Percentiles rank a stretch among this genome's conserved stretches.
These are phyloP conservation scores for Neosilurus hyrtlii DNA, from an alignment of 2,797 vertebrate genomes.

Conservation along the genomic window DNA sequence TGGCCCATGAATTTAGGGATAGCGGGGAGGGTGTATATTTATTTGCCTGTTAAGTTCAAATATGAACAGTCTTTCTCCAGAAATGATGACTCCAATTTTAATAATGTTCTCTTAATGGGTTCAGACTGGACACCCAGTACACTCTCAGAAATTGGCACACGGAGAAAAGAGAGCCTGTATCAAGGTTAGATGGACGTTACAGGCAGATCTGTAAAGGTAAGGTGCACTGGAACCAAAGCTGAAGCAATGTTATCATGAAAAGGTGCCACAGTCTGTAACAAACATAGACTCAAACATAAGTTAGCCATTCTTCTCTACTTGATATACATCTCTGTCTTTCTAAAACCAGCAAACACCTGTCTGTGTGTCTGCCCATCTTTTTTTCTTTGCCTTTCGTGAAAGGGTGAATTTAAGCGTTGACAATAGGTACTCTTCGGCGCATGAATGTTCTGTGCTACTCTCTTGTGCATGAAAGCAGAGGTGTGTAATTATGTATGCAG, in stretches of 20 bases:
- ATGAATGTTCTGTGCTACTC: slow-evolving; percentile 25
- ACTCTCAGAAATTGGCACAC: not conserved
- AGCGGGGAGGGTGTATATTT: no score
- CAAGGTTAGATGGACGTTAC: slow-evolving; percentile 3
- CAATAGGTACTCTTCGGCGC: slow-evolving; percentile 22
- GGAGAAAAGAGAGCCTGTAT: not conserved
- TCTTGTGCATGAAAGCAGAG: slow-evolving; percentile 39
- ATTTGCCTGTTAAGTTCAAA: no score
- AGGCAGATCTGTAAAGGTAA: slow-evolving; percentile 4
- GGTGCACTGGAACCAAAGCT: slow-evolving; percentile 4
- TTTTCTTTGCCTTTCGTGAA: not conserved
- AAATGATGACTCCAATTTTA: not conserved
- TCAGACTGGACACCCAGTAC: not conserved
- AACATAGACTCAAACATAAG: slow-evolving; percentile 34
- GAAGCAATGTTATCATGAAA: slow-evolving; percentile 34
- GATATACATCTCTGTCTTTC: slow-evolving; percentile 29
- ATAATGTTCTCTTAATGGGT: not conserved
- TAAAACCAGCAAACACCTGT: slow-evolving; percentile 19
- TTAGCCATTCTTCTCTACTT: slow-evolving; percentile 26
- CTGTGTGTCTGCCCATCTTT: slow-evolving; percentile 15
- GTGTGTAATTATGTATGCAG: slow-evolving; percentile 47
- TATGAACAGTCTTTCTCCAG: no score
- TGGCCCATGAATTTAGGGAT: no score
- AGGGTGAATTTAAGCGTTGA: slow-evolving; percentile 31
- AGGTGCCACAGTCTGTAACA: slow-evolving; percentile 36